Evolutionary conservation across 2,888 invertebrate genomes (phyloP), one percentile per base, ranked within the genome.

Genomic region (Gari tellinella): DNA sequence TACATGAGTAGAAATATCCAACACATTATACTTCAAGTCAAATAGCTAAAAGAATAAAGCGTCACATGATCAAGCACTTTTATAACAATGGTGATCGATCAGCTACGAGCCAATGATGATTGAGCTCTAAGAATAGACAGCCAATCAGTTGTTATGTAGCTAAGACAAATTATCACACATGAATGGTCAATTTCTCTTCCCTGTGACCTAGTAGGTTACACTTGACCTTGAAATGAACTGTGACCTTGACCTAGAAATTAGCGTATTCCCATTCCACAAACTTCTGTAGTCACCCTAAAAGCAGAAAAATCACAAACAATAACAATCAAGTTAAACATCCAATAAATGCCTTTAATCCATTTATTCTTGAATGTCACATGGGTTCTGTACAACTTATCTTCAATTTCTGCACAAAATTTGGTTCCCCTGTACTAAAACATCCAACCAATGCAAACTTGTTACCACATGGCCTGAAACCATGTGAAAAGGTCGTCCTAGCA

Each of bases 271-370:
- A 88, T 78, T 64, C 88, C 86, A 75, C 86, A 88, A 43, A 88
- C 85, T 80, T 87, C 87, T 66, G 87, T 82, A 45, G 87, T 85
- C 75, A 87, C 85, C 87, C 87, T 87, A 86, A 57, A 87, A 87
- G 72, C 55, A 84, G 68, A 80, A 77, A 76, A 72, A 67, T 57
- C 56, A 61, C 48, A 66, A 75, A 65, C 40, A 26, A 51, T 49
- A 52, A 65, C 56, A 66, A 23, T 26, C n/a, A 43, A 14, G 15
- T 31, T 31, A 31, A 31, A 31, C 31, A 31, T 31, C 31, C 4
- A 31, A 31, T 31, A 10, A 31, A 7, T 31, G 5, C 31, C 10
- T 31, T 31, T 31, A 31, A 31, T 31, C 31, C 31, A 31, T 31
- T 10, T 31, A 31, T 31, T 7, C 31, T 10, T 31, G 31, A 31